Percentiles rank a stretch among this genome's conserved stretches.
Conservation (phyloP, 2,888 invertebrate genomes). For the Limnephilus lunatus region DNA sequence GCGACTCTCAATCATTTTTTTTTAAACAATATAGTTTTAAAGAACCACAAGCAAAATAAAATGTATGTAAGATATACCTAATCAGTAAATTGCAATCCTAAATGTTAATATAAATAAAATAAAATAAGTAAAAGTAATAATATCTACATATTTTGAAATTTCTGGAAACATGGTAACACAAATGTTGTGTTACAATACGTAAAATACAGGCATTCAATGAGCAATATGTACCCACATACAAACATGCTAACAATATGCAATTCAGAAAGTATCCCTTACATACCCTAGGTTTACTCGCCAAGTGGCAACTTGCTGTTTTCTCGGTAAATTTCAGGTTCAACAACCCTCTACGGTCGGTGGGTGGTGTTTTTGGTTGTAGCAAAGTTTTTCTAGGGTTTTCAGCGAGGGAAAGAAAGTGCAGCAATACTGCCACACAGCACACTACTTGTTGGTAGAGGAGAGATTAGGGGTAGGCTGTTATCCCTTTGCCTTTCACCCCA, state of each 20-base stretch:
- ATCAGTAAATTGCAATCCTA: too few relatives aligned
- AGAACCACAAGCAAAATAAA: too few relatives aligned
- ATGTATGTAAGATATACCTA: too few relatives aligned
- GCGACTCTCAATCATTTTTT: too few relatives aligned
- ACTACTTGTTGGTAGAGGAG: slow-evolving; percentile 10
- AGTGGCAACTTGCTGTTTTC: slow-evolving; percentile 7
- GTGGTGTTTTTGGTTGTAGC: slow-evolving; percentile 11
- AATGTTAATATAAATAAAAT: too few relatives aligned
- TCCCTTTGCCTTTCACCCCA: slow-evolving; percentile 25
- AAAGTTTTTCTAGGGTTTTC: slow-evolving; percentile 11
- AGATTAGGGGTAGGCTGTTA: slow-evolving; percentile 32
- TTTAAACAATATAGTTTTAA: too few relatives aligned
- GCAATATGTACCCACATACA: background rate
- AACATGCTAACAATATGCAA: background rate
- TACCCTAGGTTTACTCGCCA: background rate
- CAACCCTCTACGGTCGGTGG: slow-evolving; percentile 18
- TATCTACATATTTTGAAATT: too few relatives aligned
- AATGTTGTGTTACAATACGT: too few relatives aligned
- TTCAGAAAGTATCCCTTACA: background rate
- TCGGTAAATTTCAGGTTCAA: slow-evolving; percentile 41
- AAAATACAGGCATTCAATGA: too few relatives aligned
- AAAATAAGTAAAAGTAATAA: too few relatives aligned
- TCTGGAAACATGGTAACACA: too few relatives aligned
- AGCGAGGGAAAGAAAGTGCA: slow-evolving; percentile 20
- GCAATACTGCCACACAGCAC: background rate